These are phyloP conservation scores for Dasyornis broadbenti DNA, from an alignment of 2,113 vertebrate species.

Conservation along the genomic window DNA sequence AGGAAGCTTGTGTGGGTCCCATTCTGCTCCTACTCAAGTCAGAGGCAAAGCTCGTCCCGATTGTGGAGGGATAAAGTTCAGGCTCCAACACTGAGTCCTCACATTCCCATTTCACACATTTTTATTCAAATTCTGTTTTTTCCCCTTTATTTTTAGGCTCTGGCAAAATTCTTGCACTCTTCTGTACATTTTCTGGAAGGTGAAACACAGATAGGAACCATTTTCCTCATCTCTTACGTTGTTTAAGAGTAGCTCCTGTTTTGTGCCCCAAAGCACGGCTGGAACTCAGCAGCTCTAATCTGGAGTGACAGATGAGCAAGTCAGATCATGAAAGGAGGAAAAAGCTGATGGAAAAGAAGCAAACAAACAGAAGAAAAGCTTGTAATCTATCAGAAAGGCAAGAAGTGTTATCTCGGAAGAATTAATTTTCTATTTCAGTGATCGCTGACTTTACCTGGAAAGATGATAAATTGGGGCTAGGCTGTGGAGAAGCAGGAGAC, in stretches of 20 bases:
- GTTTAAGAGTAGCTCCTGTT: neutral
- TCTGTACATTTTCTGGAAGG: neutral
- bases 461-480: neutral
- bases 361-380: neutral
- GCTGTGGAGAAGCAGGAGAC: neutral
- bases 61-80: neutral
- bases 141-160: neutral
- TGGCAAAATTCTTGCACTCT: neutral
- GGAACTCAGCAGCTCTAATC: conserved; percentile 14
- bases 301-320: conserved; percentile 40
- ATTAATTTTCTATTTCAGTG: neutral
- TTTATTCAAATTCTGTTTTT: neutral
- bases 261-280: neutral
- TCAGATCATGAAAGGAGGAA: conserved; percentile 18
- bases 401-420: neutral
- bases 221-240: neutral
- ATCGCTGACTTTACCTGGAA: neutral
- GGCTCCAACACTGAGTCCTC: neutral
- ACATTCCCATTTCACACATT: neutral
- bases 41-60: neutral
- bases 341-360: neutral
- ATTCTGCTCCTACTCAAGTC: neutral
- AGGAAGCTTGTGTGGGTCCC: conserved; percentile 22
- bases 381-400: neutral
- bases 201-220: neutral